Base-by-base conservation (phyloP, 2,888 invertebrate genomes). In the Craniophora ligustri region DNA sequence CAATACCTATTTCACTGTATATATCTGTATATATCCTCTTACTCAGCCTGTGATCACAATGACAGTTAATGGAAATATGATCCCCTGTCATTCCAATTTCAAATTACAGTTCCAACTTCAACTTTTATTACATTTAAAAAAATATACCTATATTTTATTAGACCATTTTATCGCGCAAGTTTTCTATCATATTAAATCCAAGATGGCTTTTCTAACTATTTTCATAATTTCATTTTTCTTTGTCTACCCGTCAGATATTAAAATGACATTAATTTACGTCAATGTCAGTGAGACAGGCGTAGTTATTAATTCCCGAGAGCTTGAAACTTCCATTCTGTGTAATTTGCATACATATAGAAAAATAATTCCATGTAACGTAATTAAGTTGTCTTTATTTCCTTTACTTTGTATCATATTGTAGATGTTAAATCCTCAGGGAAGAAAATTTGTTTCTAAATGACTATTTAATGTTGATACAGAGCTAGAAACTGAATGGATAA, bases 301-400 rank as follows among this genome's bases (percentile, higher is more conserved):
- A 51, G 44, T 51, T 64, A 67, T 67, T 61, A 67, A 49, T 57
- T 54, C 71, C 71, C 71, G 8, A 13, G 57, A 54, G 71, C 48
- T 45, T 55, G 16, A 6, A 57, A 53, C 30, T 61, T 49, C 40
- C 35, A 60, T 60, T 55, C 31, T 39, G 0, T 30, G 19, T 50
- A 45, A 68, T 68, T 70, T 70, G 32, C 67, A 66, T 68, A 46
- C 47, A 45, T 51, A 62, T 71, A 48, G 46, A 23, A 61, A 48
- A 67, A 57, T 61, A 40, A 61, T 67, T 51, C 26, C 4, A 40
- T 48, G 18, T 32, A 46, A 44, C 28, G 30, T 66, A 46, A 71
- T 61, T 55, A 57, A 11, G 13, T 23, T 19, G 18, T 11, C 36
- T n/a, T n/a, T 35, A 10, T 32, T 44, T 58, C 42, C 21, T 46